These are phyloP conservation scores for Tympanuchus pallidicinctus DNA, from an alignment of 2,113 vertebrate genomes.

Conservation along the genomic window DNA sequence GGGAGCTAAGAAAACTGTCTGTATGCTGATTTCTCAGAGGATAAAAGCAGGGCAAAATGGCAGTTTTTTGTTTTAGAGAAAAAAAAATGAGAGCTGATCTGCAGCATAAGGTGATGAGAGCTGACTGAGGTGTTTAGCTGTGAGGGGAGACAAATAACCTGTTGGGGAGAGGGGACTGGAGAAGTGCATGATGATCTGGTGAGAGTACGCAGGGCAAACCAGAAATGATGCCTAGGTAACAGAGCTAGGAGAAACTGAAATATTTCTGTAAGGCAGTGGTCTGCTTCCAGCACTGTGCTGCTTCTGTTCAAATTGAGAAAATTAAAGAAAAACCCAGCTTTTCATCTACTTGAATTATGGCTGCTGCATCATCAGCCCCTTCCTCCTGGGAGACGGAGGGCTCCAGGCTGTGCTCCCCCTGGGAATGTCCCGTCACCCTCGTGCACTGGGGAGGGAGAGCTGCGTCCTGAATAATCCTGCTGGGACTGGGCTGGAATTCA, in stretches of 20 bases:
- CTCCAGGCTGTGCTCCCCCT: neutral
- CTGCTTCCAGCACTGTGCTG: neutral
- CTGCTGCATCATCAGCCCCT: neutral
- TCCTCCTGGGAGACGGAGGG: neutral
- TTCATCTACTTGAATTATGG: neutral
- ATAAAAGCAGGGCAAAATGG: neutral
- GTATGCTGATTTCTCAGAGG: neutral
- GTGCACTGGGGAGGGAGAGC: neutral
- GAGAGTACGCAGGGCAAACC: slow-evolving; percentile 3
- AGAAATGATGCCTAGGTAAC: neutral
- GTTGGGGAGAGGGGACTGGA: slow-evolving; percentile 15
- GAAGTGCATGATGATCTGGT: slow-evolving; percentile 15
- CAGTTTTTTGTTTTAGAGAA: neutral
- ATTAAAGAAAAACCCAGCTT: neutral
- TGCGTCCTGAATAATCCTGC: neutral
- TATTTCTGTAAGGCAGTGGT: slow-evolving; percentile 32
- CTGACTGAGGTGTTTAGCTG: neutral
- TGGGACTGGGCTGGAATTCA: neutral
- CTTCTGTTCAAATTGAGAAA: slow-evolving; percentile 21
- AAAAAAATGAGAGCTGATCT: slow-evolving; percentile 42
- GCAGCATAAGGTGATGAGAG: slow-evolving; percentile 1
- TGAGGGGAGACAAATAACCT: neutral
- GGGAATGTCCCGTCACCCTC: neutral
- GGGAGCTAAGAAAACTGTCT: neutral
- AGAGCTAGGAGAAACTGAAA: slow-evolving; percentile 18